Evolutionary conservation across 2,113 vertebrate genomes (phyloP).

Genomic region (Rissa tridactyla): DNA sequence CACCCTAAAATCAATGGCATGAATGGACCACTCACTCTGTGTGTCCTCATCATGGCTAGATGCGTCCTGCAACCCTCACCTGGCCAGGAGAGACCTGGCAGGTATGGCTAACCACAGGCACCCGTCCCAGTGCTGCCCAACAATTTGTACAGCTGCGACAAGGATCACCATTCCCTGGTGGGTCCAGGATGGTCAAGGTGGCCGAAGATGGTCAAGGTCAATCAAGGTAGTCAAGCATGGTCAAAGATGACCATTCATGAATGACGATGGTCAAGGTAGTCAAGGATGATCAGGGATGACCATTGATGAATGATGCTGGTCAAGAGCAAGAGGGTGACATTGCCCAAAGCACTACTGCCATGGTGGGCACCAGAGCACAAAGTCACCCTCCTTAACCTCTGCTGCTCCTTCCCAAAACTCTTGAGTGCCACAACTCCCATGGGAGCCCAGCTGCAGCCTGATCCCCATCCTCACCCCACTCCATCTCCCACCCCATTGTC

Average conservation of each 20-base stretch:
- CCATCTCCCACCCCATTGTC: not conserved
- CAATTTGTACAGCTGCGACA: not conserved
- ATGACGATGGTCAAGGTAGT: not conserved
- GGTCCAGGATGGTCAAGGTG: too few relatives aligned
- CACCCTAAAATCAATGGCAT: not conserved
- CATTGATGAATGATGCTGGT: accelerated
- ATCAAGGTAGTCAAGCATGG: not conserved
- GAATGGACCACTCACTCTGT: not conserved
- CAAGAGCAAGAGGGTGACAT: not conserved
- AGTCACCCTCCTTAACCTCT: not conserved
- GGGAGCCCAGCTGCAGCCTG: not conserved
- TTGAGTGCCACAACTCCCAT: accelerated
- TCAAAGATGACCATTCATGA: not conserved
- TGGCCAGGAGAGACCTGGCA: accelerated
- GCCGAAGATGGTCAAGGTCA: not conserved
- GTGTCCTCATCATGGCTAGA: not conserved
- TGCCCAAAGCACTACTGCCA: not conserved
- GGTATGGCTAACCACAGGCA: accelerated
- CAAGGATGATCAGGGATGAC: not conserved
- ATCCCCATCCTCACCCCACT: accelerated
- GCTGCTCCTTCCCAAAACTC: not conserved
- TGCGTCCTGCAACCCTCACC: not conserved
- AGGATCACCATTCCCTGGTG: too few relatives aligned
- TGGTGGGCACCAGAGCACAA: not conserved
- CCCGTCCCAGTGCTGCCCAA: accelerated